These are phyloP conservation scores for Dugesia japonica DNA, from an alignment of 2,888 invertebrate genomes.

Conservation along the genomic window DNA sequence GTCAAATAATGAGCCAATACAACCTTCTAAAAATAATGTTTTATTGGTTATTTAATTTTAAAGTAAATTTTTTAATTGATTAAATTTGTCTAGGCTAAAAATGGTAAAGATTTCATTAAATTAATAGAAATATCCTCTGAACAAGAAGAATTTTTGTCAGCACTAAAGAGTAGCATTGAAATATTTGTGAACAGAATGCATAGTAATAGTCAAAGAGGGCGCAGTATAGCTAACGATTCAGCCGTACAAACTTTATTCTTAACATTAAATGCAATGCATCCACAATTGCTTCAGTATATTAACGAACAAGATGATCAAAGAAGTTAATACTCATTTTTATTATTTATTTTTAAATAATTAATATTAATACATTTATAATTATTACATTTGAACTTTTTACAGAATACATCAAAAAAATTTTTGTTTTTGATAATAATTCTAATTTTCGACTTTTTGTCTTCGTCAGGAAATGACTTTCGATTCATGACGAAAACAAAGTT, in stretches of 20 bases:
- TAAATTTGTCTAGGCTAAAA: background rate
- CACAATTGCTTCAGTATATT: slow-evolving; percentile 71
- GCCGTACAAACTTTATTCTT: slow-evolving; percentile 88
- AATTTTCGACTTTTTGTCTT: no score
- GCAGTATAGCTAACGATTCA: slow-evolving; percentile 85
- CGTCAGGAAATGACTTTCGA: no score
- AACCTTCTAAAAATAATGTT: background rate
- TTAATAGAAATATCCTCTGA: background rate
- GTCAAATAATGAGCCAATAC: background rate
- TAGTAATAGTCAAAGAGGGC: slow-evolving; percentile 75
- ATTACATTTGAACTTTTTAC: no score
- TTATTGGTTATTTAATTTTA: background rate
- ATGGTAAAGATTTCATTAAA: background rate
- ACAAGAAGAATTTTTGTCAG: slow-evolving; percentile 65
- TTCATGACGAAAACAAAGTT: no score
- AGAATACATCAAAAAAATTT: no score
- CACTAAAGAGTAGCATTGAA: slow-evolving; percentile 72
- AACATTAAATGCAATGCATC: slow-evolving; percentile 87
- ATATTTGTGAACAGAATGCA: slow-evolving; percentile 96
- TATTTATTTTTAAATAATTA: no score
- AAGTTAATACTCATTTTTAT: slow-evolving; percentile 46
- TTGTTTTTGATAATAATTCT: no score
- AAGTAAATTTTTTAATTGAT: background rate
- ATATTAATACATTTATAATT: no score
- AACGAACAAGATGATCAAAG: slow-evolving; percentile 50